A percentile compares a stretch with the other conserved stretches of the same genome.
These are phyloP conservation scores for Catharus fuscescens DNA, from an alignment of 2,113 vertebrate genomes.

Conservation along the genomic window DNA sequence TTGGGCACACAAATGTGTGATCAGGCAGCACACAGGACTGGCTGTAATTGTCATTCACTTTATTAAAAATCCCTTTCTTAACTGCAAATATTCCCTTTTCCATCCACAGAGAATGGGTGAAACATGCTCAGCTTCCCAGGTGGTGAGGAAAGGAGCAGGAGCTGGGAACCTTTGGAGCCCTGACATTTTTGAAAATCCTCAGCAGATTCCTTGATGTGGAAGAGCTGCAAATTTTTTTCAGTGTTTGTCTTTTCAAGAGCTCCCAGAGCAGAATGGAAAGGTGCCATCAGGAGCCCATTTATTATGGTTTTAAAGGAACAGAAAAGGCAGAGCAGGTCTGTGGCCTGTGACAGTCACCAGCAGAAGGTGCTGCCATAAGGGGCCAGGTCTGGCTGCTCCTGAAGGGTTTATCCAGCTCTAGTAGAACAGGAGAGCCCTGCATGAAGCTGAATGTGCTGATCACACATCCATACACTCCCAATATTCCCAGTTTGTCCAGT, in stretches of 20 bases:
- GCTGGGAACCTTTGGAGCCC: neutral
- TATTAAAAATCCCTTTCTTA: neutral
- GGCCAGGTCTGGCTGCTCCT: neutral
- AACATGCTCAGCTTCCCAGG: neutral
- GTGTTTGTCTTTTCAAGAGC: neutral
- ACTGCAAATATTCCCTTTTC: constrained; percentile 32
- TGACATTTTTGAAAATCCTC: neutral
- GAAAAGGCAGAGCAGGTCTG: neutral
- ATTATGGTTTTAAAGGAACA: neutral
- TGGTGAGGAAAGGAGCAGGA: neutral
- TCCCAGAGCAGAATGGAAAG: neutral
- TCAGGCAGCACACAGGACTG: constrained; percentile 33
- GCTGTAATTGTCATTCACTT: constrained; percentile 40
- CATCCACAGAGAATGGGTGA: neutral
- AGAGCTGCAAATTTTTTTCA: neutral
- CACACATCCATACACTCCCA: neutral
- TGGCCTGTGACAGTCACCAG: neutral
- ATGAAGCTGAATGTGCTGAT: neutral
- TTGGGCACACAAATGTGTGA: constrained; percentile 51
- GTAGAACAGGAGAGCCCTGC: neutral
- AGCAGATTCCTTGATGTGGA: neutral
- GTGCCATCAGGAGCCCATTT: neutral
- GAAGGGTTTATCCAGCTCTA: neutral
- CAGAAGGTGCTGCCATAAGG: neutral
- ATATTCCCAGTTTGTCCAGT: neutral